These are phyloP conservation scores for Smutsia temminckii DNA, from an alignment of 2,797 vertebrate species.

Conservation along the genomic window DNA sequence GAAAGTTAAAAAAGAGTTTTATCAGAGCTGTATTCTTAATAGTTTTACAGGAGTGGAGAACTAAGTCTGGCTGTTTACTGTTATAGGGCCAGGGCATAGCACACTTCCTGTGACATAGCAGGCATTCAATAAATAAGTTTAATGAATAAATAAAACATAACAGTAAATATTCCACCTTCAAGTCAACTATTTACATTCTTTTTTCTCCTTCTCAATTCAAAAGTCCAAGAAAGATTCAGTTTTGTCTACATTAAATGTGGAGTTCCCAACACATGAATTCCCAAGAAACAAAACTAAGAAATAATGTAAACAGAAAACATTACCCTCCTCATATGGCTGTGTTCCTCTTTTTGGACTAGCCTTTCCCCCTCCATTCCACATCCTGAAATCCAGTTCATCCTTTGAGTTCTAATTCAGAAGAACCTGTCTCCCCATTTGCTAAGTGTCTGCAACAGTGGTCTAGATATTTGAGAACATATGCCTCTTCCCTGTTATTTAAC, in stretches of 20 bases:
- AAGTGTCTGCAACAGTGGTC: not conserved
- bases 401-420: not conserved
- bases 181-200: not conserved
- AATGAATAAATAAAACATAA: slow-evolving; percentile 16
- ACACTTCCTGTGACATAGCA: not conserved
- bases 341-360: not conserved
- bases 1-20: not conserved
- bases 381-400: not conserved
- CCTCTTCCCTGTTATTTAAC: not conserved
- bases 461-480: not conserved
- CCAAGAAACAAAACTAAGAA: not conserved
- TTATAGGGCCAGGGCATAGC: accelerated
- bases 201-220: not conserved
- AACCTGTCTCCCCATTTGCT: not conserved
- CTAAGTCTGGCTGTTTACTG: not conserved
- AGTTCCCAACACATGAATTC: accelerated
- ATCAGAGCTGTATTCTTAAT: not conserved
- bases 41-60: not conserved
- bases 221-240: not conserved
- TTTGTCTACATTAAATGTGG: not conserved
- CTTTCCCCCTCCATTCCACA: not conserved
- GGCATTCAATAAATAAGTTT: not conserved
- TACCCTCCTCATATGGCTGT: not conserved
- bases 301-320: not conserved
- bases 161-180: not conserved